Percentiles rank a stretch among this genome's conserved stretches.
Conservation (phyloP, 2,797 vertebrate species). For the Pachyuromys duprasi region DNA sequence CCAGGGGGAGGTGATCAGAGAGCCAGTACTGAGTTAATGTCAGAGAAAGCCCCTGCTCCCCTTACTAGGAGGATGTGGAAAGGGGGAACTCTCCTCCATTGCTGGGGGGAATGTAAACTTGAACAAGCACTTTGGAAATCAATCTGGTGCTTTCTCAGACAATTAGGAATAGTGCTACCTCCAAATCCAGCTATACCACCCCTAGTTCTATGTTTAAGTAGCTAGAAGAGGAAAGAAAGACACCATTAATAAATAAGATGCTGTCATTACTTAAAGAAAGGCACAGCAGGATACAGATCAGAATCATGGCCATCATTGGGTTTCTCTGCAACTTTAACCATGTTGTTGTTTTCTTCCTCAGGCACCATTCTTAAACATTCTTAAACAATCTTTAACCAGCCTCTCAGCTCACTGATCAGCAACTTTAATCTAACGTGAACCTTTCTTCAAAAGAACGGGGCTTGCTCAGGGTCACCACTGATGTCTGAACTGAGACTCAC, state of each 20-base stretch:
- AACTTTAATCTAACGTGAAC: not conserved
- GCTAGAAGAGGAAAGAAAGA: not conserved
- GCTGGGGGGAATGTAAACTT: too few species aligned
- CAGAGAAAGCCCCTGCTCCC: too few species aligned
- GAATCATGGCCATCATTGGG: rapidly evolving
- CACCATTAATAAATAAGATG: not conserved
- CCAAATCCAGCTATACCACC: too few species aligned
- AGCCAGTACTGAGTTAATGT: too few species aligned
- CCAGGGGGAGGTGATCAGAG: too few species aligned
- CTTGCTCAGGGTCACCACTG: not conserved
- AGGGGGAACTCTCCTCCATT: too few species aligned
- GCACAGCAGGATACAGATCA: not conserved
- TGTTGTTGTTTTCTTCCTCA: not conserved
- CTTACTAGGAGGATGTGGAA: too few species aligned
- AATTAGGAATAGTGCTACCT: too few species aligned
- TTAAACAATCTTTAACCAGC: not conserved
- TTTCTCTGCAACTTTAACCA: not conserved
- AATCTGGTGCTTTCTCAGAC: too few species aligned
- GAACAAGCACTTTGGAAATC: too few species aligned
- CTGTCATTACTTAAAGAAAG: not conserved
- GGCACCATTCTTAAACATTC: not conserved
- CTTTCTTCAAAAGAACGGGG: not conserved
- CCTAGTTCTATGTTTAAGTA: not conserved
- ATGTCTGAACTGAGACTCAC: not conserved
- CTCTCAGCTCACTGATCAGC: not conserved